Base-by-base conservation (phyloP, 2,113 vertebrate genomes). In the Anseranas semipalmata region DNA sequence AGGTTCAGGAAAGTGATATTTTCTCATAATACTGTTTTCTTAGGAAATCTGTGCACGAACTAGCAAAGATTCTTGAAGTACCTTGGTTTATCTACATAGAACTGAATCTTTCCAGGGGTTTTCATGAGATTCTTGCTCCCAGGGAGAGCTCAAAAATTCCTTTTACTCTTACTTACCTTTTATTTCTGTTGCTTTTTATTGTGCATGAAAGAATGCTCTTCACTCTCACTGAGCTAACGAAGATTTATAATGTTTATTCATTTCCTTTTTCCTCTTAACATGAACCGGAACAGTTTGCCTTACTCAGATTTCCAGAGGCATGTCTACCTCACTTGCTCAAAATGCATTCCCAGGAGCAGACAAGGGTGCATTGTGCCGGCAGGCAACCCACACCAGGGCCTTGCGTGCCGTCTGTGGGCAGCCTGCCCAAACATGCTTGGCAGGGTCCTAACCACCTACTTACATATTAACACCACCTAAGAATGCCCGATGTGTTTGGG, bases 181-280 rank as follows among this genome's bases (percentile, higher is more conserved):
- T 74, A 80, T 65, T 90, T 91, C 72, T 82, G 33, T 90, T 80
- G 52, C 9, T 74, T 22, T 92, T 87, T 70, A 89, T 87, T 60
- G 19, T 73, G 48, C 88, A 70, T 87, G 70, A 94, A 91, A 90
- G 58, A 70, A 90, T 22, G 17, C 15, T 87, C 58, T 95, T 92
- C 28, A 16, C 25, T 60, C 21, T 91, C 37, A 20, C 65, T 87
- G 45, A 15, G 35, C 58, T 95, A 85, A 89, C 1, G 0, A 87
- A 91, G 95, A 93, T 93, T 94, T 95, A 85, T 90, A 78, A 70
- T 73, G 66, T 96, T 93, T 94, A 95, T 91, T 91, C 48, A 9
- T 97, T 96, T 97, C 93, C 89, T 96, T 91, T 93, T 82, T 85
- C 71, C 45, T 89, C 88, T 91, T 87, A 97, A 95, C 92, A 73